Evolutionary conservation across 92 coral and sea anemone genomes (phyloP).

Genomic region (Parazoanthus swiftii): DNA sequence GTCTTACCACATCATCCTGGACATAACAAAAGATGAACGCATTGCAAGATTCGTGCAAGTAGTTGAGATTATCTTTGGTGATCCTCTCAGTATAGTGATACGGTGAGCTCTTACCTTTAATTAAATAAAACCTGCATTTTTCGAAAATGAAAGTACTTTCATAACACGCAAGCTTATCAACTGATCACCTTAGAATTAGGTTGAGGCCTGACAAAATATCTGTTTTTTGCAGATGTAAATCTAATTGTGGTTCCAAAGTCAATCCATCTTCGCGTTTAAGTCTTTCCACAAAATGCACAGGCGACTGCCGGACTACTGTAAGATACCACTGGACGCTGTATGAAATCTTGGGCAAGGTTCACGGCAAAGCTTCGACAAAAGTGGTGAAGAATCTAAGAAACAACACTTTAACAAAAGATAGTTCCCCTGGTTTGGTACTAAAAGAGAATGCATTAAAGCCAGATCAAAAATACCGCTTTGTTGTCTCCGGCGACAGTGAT

Average conservation of each 20-base stretch:
- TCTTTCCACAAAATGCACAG: constrained; percentile 12
- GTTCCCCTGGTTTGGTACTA: constrained; percentile 10
- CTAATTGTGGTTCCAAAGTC: constrained; percentile 38
- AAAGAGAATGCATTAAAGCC: not conserved
- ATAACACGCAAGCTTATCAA: not conserved
- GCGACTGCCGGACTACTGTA: not conserved
- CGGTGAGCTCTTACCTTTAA: not conserved
- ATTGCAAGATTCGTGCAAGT: not conserved
- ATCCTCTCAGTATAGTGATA: not conserved
- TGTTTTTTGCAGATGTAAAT: constrained; percentile 24
- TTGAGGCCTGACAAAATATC: too few relatives aligned
- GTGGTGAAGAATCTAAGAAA: not conserved
- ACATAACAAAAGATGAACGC: not conserved
- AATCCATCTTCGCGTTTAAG: constrained; percentile 44
- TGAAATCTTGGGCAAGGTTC: not conserved
- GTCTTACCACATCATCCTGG: not conserved
- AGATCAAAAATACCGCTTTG: not conserved
- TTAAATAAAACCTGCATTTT: too few relatives aligned
- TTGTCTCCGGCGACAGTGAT: not conserved
- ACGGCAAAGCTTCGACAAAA: not conserved
- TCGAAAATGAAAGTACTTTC: too few relatives aligned
- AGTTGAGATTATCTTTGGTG: not conserved
- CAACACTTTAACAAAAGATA: not conserved
- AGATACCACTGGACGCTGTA: not conserved
- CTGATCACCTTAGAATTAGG: too few relatives aligned